Conservation (phyloP, 2,113 vertebrate species). For the Columba janthina region DNA sequence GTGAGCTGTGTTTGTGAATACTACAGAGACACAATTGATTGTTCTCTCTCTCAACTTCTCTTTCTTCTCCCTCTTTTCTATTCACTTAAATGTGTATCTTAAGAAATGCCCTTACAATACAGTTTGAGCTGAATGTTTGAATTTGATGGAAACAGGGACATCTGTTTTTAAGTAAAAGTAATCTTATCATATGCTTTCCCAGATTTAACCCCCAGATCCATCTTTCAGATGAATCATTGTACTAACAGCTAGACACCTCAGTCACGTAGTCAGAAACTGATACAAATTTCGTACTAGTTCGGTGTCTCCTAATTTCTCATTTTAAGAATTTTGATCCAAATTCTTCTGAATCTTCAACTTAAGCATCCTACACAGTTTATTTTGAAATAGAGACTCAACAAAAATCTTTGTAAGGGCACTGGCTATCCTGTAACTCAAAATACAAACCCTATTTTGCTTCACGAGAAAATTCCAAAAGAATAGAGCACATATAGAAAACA, state of each 20-base stretch:
- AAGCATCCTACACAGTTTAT: not conserved
- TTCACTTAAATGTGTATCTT: not conserved
- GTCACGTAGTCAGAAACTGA: not conserved
- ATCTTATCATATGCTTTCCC: not conserved
- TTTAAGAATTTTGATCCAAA: not conserved
- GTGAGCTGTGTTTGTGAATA: not conserved
- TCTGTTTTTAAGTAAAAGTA: not conserved
- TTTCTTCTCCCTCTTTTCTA: not conserved
- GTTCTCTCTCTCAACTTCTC: not conserved
- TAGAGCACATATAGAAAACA: not conserved
- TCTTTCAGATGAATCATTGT: not conserved
- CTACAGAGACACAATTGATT: not conserved
- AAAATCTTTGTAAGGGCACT: not conserved
- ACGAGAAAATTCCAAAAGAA: not conserved
- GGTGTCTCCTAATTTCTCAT: not conserved
- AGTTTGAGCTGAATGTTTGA: not conserved
- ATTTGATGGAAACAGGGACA: not conserved
- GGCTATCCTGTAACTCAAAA: not conserved
- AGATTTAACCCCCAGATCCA: not conserved
- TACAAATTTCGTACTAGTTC: not conserved
- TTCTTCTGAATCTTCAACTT: not conserved
- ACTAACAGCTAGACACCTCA: not conserved
- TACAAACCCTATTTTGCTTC: not conserved
- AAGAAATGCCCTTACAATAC: not conserved
- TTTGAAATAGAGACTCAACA: not conserved